These are phyloP conservation scores for Notamacropus eugenii DNA, from an alignment of 2,797 vertebrate species.

Conservation along the genomic window DNA sequence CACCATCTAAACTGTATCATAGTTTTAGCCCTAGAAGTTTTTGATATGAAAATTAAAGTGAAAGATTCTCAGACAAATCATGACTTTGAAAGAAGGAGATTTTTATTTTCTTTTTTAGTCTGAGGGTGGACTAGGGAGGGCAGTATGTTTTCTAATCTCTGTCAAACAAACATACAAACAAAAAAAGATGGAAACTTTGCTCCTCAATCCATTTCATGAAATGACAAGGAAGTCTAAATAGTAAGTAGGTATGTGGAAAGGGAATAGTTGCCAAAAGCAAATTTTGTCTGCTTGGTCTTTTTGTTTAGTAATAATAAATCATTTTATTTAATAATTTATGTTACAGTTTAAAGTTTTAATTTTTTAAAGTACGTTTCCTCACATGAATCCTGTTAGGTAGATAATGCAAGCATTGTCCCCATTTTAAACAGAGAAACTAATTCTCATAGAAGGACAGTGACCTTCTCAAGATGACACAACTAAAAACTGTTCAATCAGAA, in stretches of 20 bases:
- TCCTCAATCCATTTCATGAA: not conserved
- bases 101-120: not conserved
- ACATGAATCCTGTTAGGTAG: not conserved
- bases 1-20: constrained; percentile 2
- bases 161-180: not conserved
- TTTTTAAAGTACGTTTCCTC: not conserved
- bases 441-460: not conserved
- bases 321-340: not conserved
- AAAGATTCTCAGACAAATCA: not conserved
- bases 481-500: not conserved
- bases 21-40: not conserved
- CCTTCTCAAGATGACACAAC: not conserved
- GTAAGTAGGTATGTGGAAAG: not conserved
- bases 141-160: not conserved
- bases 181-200: not conserved
- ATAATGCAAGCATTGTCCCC: not conserved
- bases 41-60: fast-evolving
- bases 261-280: not conserved
- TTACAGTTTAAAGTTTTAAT: not conserved
- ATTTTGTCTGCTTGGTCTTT: not conserved
- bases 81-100: not conserved
- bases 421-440: not conserved
- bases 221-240: not conserved
- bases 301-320: not conserved
- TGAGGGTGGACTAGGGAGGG: not conserved